Base-by-base conservation (phyloP, 2,113 vertebrate species). In the Onychostoma macrolepis region DNA sequence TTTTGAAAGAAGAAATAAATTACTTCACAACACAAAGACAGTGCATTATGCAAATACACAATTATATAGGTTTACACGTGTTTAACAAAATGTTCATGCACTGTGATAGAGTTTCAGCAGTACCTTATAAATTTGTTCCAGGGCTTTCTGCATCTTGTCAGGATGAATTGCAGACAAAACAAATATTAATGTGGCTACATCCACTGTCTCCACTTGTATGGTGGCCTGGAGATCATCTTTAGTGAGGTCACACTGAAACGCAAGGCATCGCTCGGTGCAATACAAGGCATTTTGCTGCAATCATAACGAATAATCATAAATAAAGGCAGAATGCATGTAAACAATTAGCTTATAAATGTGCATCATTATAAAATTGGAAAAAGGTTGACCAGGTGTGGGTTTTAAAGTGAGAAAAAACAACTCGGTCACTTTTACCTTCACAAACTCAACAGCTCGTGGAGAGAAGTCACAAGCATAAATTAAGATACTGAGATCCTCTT, bases 391-490 rank as follows among this genome's bases (percentile, higher is more conserved):
- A 53, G 33, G 48, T 50, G 9, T 65, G 26, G 63, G 30, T 36
- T 65, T 67, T 11, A 30, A 13, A 11, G 9, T n/a, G 13, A 45
- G 19, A 17, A 10, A 9, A 65, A 63, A 72, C 21, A 50, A 21
- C 13, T 45, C 6, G 1, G 8, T 6, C 36, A 69, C 56, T 30
- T 95, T 92, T 92, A 99, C 98, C 94, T 98, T 97, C 81, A 99
- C 96, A 91, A 97, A 98, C 13, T 98, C 96, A 26, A 99, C 95
- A 56, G 98, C 98, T 93, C 98, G 94, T 33, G 98, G 97, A 81
- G 98, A 99, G 91, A 99, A 99, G 93, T 99, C 98, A 92, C 98
- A 99, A 75, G 97, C 98, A 43, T 99, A 99, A 5, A 96, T 95
- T 89, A 98, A 99, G 87, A 99, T 93, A 92, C 95, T 95, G 76